Evolutionary conservation across 1,140 invertebrate genomes (phyloP).

Genomic region (Phenacoccus solenopsis): DNA sequence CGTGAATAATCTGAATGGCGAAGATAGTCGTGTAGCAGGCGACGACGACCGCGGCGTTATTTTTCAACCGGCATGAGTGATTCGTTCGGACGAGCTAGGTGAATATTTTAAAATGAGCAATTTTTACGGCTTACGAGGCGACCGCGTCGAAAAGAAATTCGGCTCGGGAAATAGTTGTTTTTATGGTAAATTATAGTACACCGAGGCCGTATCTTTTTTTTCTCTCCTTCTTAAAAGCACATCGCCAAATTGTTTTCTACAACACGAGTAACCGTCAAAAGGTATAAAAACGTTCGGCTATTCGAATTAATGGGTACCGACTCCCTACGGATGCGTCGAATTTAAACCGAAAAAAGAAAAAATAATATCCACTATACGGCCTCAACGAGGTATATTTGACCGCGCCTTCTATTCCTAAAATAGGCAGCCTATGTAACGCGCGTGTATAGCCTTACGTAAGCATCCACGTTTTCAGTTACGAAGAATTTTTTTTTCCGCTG

Average conservation of each 20-base stretch:
- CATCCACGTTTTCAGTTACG: no score
- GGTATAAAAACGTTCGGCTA: background rate
- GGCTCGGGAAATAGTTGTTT: background rate
- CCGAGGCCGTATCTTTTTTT: background rate
- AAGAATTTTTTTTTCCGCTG: no score
- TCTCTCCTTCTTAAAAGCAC: background rate
- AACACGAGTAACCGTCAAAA: background rate
- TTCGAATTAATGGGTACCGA: background rate
- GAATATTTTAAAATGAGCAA: background rate
- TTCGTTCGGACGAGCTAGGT: background rate
- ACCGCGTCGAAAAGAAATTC: background rate
- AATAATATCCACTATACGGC: no score
- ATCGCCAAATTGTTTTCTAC: background rate
- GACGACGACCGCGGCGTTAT: background rate
- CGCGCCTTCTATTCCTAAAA: no score
- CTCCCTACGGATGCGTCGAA: no score
- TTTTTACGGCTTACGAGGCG: background rate
- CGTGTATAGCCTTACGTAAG: no score
- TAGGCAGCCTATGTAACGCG: no score
- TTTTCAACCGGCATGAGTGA: no score
- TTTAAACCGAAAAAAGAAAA: background rate
- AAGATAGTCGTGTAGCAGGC: background rate
- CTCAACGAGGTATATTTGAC: no score
- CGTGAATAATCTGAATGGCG: background rate
- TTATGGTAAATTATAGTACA: no score